These are phyloP conservation scores for Todiramphus saurophagus DNA, from an alignment of 2,113 vertebrate genomes.

Conservation along the genomic window DNA sequence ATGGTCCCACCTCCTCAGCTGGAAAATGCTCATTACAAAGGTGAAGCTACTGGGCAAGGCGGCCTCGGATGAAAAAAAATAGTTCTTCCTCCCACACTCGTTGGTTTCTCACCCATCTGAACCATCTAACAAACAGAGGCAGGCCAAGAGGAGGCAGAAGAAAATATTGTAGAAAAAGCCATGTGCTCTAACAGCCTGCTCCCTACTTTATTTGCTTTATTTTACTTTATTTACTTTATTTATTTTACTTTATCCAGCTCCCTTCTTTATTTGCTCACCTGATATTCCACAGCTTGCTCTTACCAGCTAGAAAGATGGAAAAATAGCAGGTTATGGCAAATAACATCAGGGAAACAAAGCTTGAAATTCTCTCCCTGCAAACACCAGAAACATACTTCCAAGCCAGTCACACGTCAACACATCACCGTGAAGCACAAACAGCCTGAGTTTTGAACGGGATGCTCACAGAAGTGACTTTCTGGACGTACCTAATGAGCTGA, in stretches of 20 bases:
- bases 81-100: background rate
- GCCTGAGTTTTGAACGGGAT: background rate
- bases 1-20: background rate
- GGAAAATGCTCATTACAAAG: background rate
- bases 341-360: background rate
- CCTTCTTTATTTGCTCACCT: background rate
- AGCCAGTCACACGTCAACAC: background rate
- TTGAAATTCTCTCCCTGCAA: background rate
- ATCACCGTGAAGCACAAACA: background rate
- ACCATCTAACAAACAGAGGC: background rate
- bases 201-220: too few relatives aligned
- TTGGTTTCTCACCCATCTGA: background rate
- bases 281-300: background rate
- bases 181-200: background rate
- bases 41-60: background rate
- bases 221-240: too few relatives aligned
- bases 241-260: too few relatives aligned
- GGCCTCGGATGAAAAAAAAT: background rate
- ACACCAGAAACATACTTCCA: background rate
- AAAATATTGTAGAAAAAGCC: background rate
- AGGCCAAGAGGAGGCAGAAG: background rate
- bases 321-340: background rate
- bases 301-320: background rate
- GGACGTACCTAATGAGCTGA: background rate
- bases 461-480: background rate